phyloP scores from a whole-genome alignment of 1,140 invertebrate genomes.

The Archivesica marissinica region DNA sequence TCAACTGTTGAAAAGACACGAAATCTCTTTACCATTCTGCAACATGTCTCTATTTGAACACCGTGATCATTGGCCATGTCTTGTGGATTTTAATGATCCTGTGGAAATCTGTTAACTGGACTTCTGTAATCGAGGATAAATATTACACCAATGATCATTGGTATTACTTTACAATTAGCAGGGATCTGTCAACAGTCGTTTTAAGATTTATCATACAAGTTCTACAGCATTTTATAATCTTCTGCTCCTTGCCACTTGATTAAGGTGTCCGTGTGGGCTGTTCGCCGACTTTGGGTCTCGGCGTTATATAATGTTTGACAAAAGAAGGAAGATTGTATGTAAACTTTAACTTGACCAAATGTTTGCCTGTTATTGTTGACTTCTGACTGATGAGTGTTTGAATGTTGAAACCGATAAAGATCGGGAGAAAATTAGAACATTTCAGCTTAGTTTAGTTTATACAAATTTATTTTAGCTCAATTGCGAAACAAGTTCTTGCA shows the following conservation, averaged over 20 bases:
- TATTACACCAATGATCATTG: conserved; percentile 25
- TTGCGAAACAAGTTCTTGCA: too few species aligned
- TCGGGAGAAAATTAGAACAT: too few species aligned
- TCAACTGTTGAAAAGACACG: not conserved
- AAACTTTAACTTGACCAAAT: conserved; percentile 50
- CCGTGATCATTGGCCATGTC: not conserved
- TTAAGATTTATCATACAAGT: conserved; percentile 18
- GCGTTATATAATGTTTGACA: conserved; percentile 20
- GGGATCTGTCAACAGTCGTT: conserved; percentile 37
- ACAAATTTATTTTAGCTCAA: too few species aligned
- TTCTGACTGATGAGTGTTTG: conserved; percentile 39
- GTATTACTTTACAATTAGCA: conserved; percentile 52
- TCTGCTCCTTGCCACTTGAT: not conserved
- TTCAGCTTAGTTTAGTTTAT: too few species aligned
- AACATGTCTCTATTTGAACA: conserved; percentile 14
- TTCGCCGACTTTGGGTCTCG: not conserved
- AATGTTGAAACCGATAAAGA: conserved; percentile 48
- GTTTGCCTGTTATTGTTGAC: conserved; percentile 54
- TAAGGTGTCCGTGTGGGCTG: not conserved
- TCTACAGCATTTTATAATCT: conserved; percentile 25
- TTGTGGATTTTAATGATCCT: not conserved
- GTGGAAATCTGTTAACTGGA: conserved; percentile 7
- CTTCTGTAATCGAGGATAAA: conserved; percentile 32
- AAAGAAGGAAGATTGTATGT: conserved; percentile 32
- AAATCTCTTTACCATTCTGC: not conserved